Evolutionary conservation across 2,797 vertebrate genomes (phyloP).

Genomic region (Adrianichthys oophorus): DNA sequence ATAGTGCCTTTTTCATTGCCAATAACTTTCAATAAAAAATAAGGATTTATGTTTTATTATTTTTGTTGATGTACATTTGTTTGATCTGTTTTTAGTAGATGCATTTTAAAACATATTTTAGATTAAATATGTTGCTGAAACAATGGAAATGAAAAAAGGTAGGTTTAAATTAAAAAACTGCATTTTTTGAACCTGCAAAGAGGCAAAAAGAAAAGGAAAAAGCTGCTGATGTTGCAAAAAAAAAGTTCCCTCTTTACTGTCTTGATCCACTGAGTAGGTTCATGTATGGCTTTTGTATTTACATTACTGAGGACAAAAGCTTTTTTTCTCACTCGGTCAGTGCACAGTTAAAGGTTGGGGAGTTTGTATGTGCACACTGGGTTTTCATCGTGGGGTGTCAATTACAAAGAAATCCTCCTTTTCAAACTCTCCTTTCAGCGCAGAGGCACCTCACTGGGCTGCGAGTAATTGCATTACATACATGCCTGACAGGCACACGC

Average conservation of each 20-base stretch:
- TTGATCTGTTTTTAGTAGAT: too few species aligned
- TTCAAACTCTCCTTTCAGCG: slow-evolving; percentile 57
- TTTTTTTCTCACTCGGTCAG: background rate
- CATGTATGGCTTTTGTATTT: slow-evolving; percentile 13
- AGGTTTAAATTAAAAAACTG: background rate
- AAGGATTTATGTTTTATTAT: too few species aligned
- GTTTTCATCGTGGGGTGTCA: slow-evolving; percentile 56
- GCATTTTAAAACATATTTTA: too few species aligned
- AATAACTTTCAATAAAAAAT: too few species aligned
- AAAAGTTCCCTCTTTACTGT: background rate
- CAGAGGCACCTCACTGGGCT: slow-evolving; percentile 52
- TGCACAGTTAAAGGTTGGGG: slow-evolving; percentile 8
- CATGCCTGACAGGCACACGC: slow-evolving; percentile 28
- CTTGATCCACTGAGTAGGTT: slow-evolving; percentile 13
- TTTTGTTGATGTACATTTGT: too few species aligned
- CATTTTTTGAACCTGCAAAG: too few species aligned
- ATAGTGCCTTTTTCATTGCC: too few species aligned
- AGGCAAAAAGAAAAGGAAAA: too few species aligned
- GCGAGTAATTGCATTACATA: slow-evolving; percentile 69
- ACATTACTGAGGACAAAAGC: slow-evolving; percentile 13
- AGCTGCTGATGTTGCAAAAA: too few species aligned
- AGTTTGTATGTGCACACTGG: slow-evolving; percentile 4
- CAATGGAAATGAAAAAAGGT: background rate
- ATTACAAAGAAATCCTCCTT: slow-evolving; percentile 65
- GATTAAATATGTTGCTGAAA: too few species aligned